phyloP scores from a whole-genome alignment of 2,113 vertebrate genomes.

The Synchiropus splendidus region DNA sequence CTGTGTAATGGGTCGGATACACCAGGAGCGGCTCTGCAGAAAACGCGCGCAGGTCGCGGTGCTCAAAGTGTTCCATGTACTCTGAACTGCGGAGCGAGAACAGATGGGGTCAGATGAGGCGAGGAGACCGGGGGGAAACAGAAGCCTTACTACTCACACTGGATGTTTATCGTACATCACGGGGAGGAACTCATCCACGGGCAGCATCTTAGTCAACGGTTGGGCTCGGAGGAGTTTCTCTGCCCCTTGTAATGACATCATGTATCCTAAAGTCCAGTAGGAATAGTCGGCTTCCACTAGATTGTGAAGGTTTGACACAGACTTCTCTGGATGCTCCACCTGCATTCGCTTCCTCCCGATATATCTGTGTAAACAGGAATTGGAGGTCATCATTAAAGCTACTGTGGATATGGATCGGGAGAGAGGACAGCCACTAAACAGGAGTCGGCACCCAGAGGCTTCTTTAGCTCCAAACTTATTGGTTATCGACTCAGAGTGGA shows the following conservation, averaged over 20 bases:
- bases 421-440: not conserved
- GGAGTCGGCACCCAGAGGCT: too few species aligned
- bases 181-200: slow-evolving; percentile 87
- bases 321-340: slow-evolving; percentile 78
- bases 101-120: too few species aligned
- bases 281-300: slow-evolving; percentile 87
- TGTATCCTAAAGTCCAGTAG: slow-evolving; percentile 87
- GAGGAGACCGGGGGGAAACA: not conserved
- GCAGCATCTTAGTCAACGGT: slow-evolving; percentile 77
- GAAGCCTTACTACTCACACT: slow-evolving; percentile 32
- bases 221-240: slow-evolving; percentile 73
- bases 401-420: not conserved
- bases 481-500: too few species aligned
- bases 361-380: slow-evolving; percentile 54
- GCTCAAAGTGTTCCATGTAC: slow-evolving; percentile 76
- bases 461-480: too few species aligned
- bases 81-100: slow-evolving; percentile 60
- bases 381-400: not conserved
- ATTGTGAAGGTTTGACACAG: slow-evolving; percentile 77
- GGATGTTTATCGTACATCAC: slow-evolving; percentile 89
- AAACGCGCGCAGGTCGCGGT: slow-evolving; percentile 71
- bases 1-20: slow-evolving; percentile 83
- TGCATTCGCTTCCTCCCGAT: slow-evolving; percentile 91
- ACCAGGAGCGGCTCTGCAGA: slow-evolving; percentile 79
- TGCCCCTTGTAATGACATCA: slow-evolving; percentile 79